Evolutionary conservation across 2,797 vertebrate species (phyloP).

Genomic region (Stomatorhinus walkeri): DNA sequence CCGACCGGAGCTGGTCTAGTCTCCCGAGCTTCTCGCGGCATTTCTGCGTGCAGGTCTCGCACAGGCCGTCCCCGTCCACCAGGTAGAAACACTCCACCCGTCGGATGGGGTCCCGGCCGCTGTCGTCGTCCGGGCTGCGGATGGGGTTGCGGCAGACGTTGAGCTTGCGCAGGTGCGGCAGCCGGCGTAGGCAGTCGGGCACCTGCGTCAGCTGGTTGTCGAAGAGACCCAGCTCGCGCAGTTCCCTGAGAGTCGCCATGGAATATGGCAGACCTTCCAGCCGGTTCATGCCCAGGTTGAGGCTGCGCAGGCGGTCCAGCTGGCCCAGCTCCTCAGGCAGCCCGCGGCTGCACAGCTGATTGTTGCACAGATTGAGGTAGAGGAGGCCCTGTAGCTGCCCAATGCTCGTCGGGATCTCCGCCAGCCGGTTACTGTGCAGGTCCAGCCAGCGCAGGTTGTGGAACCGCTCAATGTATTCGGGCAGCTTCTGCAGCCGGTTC

Average conservation of each 20-base stretch:
- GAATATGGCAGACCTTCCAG: constrained; percentile 64
- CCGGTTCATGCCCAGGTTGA: constrained; percentile 78
- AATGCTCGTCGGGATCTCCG: constrained; percentile 65
- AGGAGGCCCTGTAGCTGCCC: constrained; percentile 64
- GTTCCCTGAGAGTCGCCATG: constrained; percentile 64
- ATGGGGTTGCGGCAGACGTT: constrained; percentile 77
- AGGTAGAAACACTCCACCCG: constrained; percentile 57
- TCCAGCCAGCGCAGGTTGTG: constrained; percentile 70
- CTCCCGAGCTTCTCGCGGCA: constrained; percentile 56
- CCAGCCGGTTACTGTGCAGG: constrained; percentile 76
- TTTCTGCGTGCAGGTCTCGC: constrained; percentile 56
- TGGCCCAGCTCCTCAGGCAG: constrained; percentile 69
- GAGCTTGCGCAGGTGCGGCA: constrained; percentile 70
- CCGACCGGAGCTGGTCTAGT: constrained; percentile 45
- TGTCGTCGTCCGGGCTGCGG: constrained; percentile 21
- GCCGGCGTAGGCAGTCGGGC: constrained; percentile 58
- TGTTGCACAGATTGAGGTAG: constrained; percentile 80
- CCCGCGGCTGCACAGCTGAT: constrained; percentile 62
- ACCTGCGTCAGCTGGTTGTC: constrained; percentile 70
- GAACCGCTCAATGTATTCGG: constrained; percentile 68
- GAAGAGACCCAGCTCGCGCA: constrained; percentile 70
- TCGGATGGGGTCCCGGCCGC: constrained; percentile 33
- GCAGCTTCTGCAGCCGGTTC: constrained; percentile 74
- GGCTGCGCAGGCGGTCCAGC: constrained; percentile 62
- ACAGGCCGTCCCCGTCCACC: constrained; percentile 67